A percentile compares a stretch with the other conserved stretches of the same genome.
These are phyloP conservation scores for Tetrao urogallus DNA, from an alignment of 2,113 vertebrate species.

Conservation along the genomic window DNA sequence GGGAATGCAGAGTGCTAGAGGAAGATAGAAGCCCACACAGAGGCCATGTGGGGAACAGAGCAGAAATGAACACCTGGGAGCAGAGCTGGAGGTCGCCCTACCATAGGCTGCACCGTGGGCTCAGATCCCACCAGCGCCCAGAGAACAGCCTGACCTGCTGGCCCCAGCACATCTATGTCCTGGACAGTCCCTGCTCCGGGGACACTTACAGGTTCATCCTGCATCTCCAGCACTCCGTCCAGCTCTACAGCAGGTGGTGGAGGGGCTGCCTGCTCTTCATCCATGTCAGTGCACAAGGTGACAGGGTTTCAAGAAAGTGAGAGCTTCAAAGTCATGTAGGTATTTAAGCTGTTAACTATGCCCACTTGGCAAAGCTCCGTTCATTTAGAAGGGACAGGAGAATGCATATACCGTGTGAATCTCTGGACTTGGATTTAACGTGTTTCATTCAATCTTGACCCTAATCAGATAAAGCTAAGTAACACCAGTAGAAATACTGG, in stretches of 20 bases:
- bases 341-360: background rate
- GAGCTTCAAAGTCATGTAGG: background rate
- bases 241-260: background rate
- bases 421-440: background rate
- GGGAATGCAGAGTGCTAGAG: background rate
- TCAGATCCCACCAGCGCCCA: background rate
- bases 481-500: background rate
- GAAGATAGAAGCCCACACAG: background rate
- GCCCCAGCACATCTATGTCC: background rate
- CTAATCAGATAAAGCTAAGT: background rate
- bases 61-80: background rate
- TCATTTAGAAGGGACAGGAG: background rate
- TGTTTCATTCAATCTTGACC: background rate
- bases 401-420: background rate
- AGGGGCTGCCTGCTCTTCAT: background rate
- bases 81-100: background rate
- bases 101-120: background rate
- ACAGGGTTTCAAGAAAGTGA: background rate
- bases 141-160: background rate
- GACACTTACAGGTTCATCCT: background rate
- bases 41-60: background rate
- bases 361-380: background rate
- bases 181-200: rapidly evolving
- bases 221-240: background rate
- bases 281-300: background rate